Percentiles rank a stretch among this genome's conserved stretches.
Conservation (phyloP, 2,113 vertebrate species). For the Peromyscus californicus region DNA sequence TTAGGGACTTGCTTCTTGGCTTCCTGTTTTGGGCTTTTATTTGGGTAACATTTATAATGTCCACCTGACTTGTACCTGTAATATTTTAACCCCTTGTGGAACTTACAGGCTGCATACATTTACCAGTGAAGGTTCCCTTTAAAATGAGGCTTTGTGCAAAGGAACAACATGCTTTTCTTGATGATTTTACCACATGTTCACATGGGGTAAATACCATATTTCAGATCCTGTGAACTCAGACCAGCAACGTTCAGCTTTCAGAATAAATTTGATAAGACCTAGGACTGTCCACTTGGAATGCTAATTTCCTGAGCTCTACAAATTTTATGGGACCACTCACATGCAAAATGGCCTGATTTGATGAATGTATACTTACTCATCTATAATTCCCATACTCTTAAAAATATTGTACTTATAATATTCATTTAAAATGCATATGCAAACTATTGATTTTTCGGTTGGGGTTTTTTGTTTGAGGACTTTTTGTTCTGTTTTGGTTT, state of each 20-base stretch:
- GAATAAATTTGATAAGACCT: background rate
- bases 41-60: slow-evolving; percentile 89
- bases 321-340: background rate
- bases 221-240: background rate
- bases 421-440: background rate
- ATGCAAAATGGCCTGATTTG: background rate
- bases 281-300: background rate
- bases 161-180: background rate
- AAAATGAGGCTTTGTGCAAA: background rate
- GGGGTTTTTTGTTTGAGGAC: background rate
- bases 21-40: slow-evolving; percentile 92
- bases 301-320: background rate
- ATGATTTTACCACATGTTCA: slow-evolving; percentile 17
- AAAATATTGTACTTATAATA: background rate
- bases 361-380: background rate
- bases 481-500: background rate
- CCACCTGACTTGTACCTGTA: slow-evolving; percentile 87
- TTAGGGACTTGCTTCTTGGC: slow-evolving; percentile 88
- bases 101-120: slow-evolving; percentile 68
- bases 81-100: slow-evolving; percentile 87
- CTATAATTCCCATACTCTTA: background rate
- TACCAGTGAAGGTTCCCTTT: background rate
- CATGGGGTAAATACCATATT: background rate
- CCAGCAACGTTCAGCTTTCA: background rate
- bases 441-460: background rate